These are phyloP conservation scores for Lottia gigantea DNA, from an alignment of 2,888 invertebrate species.

Conservation along the genomic window DNA sequence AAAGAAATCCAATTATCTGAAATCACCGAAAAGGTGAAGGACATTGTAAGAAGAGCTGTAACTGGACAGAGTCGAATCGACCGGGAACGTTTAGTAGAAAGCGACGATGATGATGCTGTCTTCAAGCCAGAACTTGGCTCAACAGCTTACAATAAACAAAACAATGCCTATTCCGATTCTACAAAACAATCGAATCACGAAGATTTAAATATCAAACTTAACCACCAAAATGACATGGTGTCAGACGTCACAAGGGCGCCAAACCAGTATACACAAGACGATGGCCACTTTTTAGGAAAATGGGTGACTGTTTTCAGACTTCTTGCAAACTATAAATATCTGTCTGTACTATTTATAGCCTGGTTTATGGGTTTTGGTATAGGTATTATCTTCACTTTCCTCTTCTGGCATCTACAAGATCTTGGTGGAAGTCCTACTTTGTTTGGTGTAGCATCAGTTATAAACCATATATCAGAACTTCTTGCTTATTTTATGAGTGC, in stretches of 20 bases:
- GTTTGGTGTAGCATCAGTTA: conserved; percentile 97
- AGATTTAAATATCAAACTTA: conserved; percentile 67
- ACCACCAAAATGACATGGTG: conserved; percentile 55
- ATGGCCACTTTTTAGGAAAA: conserved; percentile 69
- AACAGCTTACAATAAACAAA: conserved; percentile 16
- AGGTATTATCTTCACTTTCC: conserved; percentile 97
- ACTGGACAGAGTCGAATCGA: conserved; percentile 48
- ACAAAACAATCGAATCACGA: conserved; percentile 14
- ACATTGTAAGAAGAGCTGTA: conserved; percentile 50
- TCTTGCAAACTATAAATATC: conserved; percentile 89
- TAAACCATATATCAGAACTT: conserved; percentile 98
- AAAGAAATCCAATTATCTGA: conserved; percentile 52
- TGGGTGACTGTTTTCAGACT: conserved; percentile 92
- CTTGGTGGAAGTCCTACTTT: conserved; percentile 96
- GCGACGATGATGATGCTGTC: conserved; percentile 47
- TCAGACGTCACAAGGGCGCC: conserved; percentile 53
- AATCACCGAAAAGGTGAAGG: conserved; percentile 54
- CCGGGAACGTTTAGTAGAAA: conserved; percentile 46
- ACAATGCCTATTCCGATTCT: neutral
- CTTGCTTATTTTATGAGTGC: conserved; percentile 98
- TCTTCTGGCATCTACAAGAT: conserved; percentile 92
- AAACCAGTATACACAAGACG: conserved; percentile 24
- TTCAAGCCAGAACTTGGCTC: conserved; percentile 23
- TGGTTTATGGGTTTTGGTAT: conserved; percentile 99
- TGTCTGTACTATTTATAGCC: conserved; percentile 84